Base-by-base conservation (phyloP, 2,888 invertebrate species). In the Julus scandinavius region DNA sequence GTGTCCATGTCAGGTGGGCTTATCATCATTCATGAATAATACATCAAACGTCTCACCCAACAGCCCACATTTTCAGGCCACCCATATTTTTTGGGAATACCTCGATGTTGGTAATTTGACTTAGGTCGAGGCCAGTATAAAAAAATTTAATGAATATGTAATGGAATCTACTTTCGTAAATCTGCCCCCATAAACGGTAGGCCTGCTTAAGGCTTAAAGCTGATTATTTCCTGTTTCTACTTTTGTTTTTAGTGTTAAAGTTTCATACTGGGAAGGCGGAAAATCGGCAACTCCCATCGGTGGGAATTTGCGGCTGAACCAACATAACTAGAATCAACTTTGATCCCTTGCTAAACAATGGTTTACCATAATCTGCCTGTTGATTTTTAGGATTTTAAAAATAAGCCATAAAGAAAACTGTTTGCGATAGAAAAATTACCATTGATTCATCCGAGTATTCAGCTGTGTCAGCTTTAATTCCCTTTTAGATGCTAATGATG, bases 1-100 rank as follows among this genome's bases (percentile, higher is more conserved):
- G 80, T 80, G 80, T 80, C 80, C 80, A 80, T 80, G 80, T 80
- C 80, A 80, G 80, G 29, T 80, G 80, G 80, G 80, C 29, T 80
- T 80, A 80, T 80, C 80, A 38, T 38, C 38, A 9, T 13, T 80
- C 80, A 80, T 80, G 80, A 80, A 80, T 80, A 80, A 80, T 38
- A 80, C 80, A 80, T 80, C 38, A 29, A 9, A 38, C 38, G 80
- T 20, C 80, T 80, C 38, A 80, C 80, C 80, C 80, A 80, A 80
- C 80, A 80, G 80, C 80, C 80, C 80, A 80, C 80, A 38, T 80
- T 80, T 38, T 0, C 80, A 11, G 80, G 80, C 80, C 80, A 80
- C 80, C 80, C 80, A 80, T 38, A 80, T 6, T 29, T 80, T 72
- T 80, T 38, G 80, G 80, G 80, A 80, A 80, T 80, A 38, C 38